Evolutionary conservation across 2,113 vertebrate species (phyloP).

Genomic region (Pavo muticus): DNA sequence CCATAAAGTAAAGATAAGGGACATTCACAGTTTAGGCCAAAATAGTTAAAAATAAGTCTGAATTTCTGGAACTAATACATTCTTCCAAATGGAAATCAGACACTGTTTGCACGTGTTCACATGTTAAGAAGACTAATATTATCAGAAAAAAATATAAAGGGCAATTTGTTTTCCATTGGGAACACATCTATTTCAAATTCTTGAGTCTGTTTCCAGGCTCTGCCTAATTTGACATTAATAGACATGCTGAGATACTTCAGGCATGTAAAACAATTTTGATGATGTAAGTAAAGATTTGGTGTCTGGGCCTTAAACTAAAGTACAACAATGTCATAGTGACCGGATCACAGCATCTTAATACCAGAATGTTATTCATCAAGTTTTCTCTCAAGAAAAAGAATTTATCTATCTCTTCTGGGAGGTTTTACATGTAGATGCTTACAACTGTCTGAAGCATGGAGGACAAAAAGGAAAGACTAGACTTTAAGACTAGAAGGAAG

Average conservation of each 20-base stretch:
- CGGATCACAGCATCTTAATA: not conserved
- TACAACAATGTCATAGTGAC: slow-evolving; percentile 15
- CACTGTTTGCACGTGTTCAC: not conserved
- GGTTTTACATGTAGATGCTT: not conserved
- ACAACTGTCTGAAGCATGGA: not conserved
- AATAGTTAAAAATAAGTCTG: not conserved
- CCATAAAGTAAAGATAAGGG: not conserved
- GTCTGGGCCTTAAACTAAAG: slow-evolving; percentile 1
- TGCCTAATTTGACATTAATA: slow-evolving; percentile 7
- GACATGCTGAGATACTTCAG: slow-evolving; percentile 24
- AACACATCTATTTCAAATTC: not conserved
- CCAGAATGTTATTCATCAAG: not conserved
- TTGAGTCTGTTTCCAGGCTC: not conserved
- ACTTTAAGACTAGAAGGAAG: not conserved
- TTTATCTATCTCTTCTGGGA: not conserved
- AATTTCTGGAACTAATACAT: not conserved
- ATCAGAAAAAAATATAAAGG: not conserved
- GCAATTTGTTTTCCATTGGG: not conserved
- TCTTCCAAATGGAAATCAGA: not conserved
- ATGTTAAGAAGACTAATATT: not conserved
- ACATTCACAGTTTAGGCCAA: not conserved
- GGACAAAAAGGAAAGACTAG: not conserved
- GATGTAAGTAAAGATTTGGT: not conserved
- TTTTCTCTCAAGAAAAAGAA: not conserved
- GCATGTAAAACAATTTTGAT: slow-evolving; percentile 12